Conservation (phyloP, 2,797 vertebrate genomes). For the Chanos chanos region DNA sequence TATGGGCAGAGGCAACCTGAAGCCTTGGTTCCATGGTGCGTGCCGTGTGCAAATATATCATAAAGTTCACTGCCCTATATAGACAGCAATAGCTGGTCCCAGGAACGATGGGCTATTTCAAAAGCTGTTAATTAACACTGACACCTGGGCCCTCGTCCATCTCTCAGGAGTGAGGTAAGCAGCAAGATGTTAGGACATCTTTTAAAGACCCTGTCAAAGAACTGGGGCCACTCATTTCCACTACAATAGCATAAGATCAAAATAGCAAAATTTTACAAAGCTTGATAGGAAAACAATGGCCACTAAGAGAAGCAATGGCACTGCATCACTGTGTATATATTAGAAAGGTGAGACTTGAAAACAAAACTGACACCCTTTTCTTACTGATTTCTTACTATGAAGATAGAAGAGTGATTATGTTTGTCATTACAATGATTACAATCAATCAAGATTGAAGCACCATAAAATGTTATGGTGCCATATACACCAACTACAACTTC, state of each 20-base stretch:
- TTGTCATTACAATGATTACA: too few relatives aligned
- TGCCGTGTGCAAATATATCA: slow-evolving; percentile 45
- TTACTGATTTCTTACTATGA: too few relatives aligned
- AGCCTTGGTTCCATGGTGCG: slow-evolving; percentile 37
- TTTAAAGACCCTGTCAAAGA: slow-evolving; percentile 4
- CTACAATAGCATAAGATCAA: slow-evolving; percentile 15
- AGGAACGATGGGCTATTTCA: slow-evolving; percentile 48
- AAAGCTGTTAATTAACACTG: slow-evolving; percentile 55
- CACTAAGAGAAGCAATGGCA: slow-evolving; percentile 10
- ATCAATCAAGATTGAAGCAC: neutral
- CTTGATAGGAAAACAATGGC: neutral
- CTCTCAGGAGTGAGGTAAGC: slow-evolving; percentile 1
- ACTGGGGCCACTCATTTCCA: neutral
- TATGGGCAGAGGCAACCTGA: slow-evolving; percentile 41
- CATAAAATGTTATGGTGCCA: neutral
- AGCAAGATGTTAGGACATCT: slow-evolving; percentile 15
- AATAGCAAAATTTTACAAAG: slow-evolving; percentile 4
- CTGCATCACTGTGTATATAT: neutral
- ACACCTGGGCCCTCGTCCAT: slow-evolving; percentile 40
- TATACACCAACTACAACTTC: too few relatives aligned
- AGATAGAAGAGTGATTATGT: too few relatives aligned
- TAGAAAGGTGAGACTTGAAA: too few relatives aligned
- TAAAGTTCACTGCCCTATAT: slow-evolving; percentile 55
- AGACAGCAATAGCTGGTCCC: slow-evolving; percentile 30
- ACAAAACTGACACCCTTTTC: too few relatives aligned